Evolutionary conservation across 2,113 vertebrate species (phyloP).

Genomic region (Lampris megalopsis): DNA sequence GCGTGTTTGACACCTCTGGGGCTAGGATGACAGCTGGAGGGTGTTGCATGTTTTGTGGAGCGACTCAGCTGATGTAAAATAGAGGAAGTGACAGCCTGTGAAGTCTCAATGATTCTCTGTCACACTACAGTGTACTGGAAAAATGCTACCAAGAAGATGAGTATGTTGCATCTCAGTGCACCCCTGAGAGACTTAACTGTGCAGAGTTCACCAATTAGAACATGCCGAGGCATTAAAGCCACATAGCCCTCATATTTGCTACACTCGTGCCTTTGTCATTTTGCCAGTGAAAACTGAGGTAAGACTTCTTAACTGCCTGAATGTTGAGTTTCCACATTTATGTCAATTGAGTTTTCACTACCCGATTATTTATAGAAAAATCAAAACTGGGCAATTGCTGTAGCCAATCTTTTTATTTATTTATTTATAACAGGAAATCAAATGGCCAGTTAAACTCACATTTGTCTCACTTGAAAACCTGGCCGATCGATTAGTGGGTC

Average conservation of each 20-base stretch:
- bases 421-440: conserved; percentile 6
- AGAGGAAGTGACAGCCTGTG: conserved; percentile 3
- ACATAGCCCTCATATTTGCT: conserved; percentile 16
- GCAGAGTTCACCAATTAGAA: not conserved
- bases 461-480: conserved; percentile 30
- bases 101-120: conserved; percentile 23
- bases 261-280: not conserved
- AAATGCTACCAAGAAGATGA: not conserved
- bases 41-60: not conserved
- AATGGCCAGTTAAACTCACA: conserved; percentile 32
- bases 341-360: not conserved
- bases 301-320: not conserved
- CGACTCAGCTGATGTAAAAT: not conserved
- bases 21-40: conserved; percentile 21
- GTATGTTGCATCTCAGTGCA: not conserved
- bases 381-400: conserved; percentile 1
- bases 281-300: not conserved
- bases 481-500: conserved; percentile 34
- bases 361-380: not conserved
- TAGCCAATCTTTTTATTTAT: not conserved
- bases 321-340: not conserved
- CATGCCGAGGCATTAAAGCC: conserved; percentile 26
- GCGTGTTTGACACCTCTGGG: conserved; percentile 11
- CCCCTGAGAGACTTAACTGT: not conserved
- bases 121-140: not conserved